Evolutionary conservation across 2,797 vertebrate genomes (phyloP).

Genomic region (Rhynchonycteris naso): DNA sequence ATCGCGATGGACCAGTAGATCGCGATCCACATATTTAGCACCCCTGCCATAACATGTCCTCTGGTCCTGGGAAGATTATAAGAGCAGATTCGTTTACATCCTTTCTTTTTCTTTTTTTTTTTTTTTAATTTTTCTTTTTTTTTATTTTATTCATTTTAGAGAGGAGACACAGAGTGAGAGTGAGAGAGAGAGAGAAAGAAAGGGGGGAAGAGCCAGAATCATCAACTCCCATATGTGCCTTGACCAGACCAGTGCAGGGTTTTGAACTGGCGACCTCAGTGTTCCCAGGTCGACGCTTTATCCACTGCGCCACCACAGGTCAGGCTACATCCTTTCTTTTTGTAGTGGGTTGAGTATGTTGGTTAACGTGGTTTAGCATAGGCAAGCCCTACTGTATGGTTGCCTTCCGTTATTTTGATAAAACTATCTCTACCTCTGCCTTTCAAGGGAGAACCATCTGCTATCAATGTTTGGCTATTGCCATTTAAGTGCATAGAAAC

Average conservation of each 20-base stretch:
- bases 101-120: not conserved
- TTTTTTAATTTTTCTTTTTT: too few relatives aligned
- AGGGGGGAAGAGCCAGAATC: too few relatives aligned
- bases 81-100: not conserved
- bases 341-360: not conserved
- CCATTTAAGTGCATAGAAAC: not conserved
- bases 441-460: slow-evolving; percentile 3
- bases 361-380: not conserved
- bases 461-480: not conserved
- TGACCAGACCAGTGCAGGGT: too few relatives aligned
- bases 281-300: too few relatives aligned
- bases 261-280: too few relatives aligned
- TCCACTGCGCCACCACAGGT: too few relatives aligned
- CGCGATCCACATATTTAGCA: too few relatives aligned
- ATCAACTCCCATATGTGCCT: too few relatives aligned
- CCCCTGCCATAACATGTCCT: not conserved
- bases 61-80: not conserved
- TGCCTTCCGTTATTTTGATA: slow-evolving; percentile 22
- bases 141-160: too few relatives aligned
- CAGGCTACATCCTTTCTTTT: not conserved
- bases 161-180: too few relatives aligned
- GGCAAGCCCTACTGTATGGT: not conserved
- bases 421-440: not conserved
- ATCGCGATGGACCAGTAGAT: too few relatives aligned
- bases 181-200: too few relatives aligned